phyloP scores from a whole-genome alignment of 1,140 invertebrate genomes.

The Saccostrea cuccullata region DNA sequence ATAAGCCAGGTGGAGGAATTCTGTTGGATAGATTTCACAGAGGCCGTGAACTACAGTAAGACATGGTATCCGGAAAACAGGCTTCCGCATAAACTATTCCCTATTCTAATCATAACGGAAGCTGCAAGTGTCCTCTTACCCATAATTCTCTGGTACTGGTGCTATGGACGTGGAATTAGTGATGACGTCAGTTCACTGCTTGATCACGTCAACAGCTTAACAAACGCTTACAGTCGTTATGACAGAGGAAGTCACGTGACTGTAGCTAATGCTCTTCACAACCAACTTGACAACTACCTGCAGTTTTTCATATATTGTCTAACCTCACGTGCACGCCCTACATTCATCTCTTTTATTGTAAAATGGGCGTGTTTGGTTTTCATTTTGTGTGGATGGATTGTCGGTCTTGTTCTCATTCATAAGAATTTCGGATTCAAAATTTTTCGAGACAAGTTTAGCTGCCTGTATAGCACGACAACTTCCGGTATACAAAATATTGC shows the following conservation, averaged over 20 bases:
- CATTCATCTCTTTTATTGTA: constrained; percentile 39
- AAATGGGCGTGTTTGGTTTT: constrained; percentile 46
- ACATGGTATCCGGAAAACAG: not conserved
- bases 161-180: constrained; percentile 38
- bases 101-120: constrained; percentile 48
- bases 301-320: constrained; percentile 41
- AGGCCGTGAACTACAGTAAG: not conserved
- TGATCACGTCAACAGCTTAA: constrained; percentile 44
- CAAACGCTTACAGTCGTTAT: constrained; percentile 50
- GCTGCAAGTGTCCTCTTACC: constrained; percentile 39
- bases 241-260: constrained; percentile 47
- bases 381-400: constrained; percentile 31
- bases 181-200: constrained; percentile 50
- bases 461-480: not conserved
- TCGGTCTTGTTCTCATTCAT: constrained; percentile 41
- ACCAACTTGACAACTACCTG: constrained; percentile 52
- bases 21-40: constrained; percentile 52
- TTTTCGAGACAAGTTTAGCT: constrained; percentile 47
- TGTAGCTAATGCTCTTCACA: constrained; percentile 47
- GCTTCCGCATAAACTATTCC: constrained; percentile 56
- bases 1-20: constrained; percentile 35
- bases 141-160: constrained; percentile 56
- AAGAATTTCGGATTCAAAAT: constrained; percentile 16
- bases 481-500: not conserved
- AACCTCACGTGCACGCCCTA: constrained; percentile 25